Base-by-base conservation (phyloP, 2,888 invertebrate genomes). In the Dryococelus australis region DNA sequence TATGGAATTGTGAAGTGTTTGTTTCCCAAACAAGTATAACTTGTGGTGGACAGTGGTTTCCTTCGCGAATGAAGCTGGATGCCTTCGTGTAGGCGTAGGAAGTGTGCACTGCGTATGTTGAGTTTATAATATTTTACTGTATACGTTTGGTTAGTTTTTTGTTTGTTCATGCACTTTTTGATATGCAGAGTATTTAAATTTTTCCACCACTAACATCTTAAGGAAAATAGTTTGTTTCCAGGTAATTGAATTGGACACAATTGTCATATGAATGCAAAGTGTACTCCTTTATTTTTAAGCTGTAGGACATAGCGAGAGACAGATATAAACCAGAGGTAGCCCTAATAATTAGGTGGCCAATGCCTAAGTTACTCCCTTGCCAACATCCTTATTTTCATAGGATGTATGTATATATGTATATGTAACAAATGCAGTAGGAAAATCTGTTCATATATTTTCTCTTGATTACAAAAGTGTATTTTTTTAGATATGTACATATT, bases 401-500 rank as follows among this genome's bases (percentile, higher is more conserved):
- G 85, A 65, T 83, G 47, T 88, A 53, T 89, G 88, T 89, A 88
- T 87, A 88, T 88, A 87, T 89, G 88, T 89, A 88, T 83, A 89
- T 89, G 87, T 87, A 87, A 89, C 85, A 87, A 86, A 87, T 87
- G 85, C 87, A 88, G 85, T 88, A 89, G 87, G 87, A 87, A 88
- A 85, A 87, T 79, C 84, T 88, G 88, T 88, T 88, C 87, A 87
- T 88, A 87, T 88, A 87, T 88, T 88, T 88, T 88, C 85, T 88
- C 88, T 88, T 88, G 87, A 88, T 88, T 87, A 88, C 86, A 85
- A 89, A 87, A 88, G 86, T 88, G 88, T 89, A 88, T 89, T 88
- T 89, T 89, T 88, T 89, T 89, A 89, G 89, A 87, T 89, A 88
- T 89, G 87, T 89, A 88, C 79, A 86, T 88, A 88, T n/a, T 84